A percentile compares a stretch with the other conserved stretches of the same genome.
Evolutionary conservation across 2,113 vertebrate species (phyloP).

Genomic region (Okapia johnstoni): DNA sequence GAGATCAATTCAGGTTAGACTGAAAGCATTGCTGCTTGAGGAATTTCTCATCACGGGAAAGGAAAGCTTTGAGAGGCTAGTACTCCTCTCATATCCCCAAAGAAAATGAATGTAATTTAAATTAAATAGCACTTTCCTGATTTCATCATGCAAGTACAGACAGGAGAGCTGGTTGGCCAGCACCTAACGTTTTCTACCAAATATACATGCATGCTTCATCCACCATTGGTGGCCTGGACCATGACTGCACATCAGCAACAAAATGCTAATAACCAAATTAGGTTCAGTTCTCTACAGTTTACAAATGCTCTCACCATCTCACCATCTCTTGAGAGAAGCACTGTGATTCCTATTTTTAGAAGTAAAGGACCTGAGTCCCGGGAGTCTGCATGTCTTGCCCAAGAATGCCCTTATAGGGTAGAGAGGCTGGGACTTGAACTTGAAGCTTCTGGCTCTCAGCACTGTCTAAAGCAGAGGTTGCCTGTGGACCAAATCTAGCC

Average conservation of each 20-base stretch:
- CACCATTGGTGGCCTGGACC: background rate
- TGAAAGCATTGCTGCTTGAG: background rate
- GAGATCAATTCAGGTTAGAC: background rate
- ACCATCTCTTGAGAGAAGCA: background rate
- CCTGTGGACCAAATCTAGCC: background rate
- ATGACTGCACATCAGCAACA: rapidly evolving
- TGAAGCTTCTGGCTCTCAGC: background rate
- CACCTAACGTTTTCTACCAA: background rate
- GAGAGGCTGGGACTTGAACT: background rate
- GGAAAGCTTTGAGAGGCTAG: background rate
- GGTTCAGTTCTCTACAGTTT: background rate
- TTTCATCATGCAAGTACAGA: background rate
- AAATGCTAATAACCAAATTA: background rate
- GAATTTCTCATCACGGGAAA: no score
- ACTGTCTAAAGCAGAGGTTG: background rate
- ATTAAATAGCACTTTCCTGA: background rate
- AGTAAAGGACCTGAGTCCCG: background rate
- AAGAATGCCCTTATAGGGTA: background rate
- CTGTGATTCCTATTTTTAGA: background rate
- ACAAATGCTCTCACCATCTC: rapidly evolving
- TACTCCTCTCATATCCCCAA: background rate
- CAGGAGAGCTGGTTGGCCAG: background rate
- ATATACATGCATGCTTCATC: background rate
- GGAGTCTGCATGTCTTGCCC: background rate
- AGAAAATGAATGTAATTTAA: background rate